Conservation (phyloP, 1,140 invertebrate genomes). For the Plectus sambesii region DNA sequence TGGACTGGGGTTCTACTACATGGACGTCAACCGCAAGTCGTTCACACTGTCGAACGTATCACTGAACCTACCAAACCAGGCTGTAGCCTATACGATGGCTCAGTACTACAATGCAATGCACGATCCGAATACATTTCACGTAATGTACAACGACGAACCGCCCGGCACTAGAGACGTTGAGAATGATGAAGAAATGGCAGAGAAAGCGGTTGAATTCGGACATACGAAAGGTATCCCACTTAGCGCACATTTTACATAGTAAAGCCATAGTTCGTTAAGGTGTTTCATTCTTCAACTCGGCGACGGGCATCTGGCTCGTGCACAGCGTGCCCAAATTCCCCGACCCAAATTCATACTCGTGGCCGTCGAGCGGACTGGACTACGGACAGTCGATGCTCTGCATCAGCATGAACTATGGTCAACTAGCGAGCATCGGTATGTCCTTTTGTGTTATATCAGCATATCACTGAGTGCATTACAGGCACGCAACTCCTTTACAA, state of each 20-base stretch:
- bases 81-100: conserved; percentile 28
- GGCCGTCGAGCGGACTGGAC: conserved; percentile 21
- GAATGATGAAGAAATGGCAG: neutral
- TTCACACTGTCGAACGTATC: neutral
- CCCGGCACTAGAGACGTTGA: neutral
- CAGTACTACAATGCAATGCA: conserved; percentile 21
- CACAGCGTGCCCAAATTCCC: conserved; percentile 31
- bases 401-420: conserved; percentile 25
- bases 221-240: conserved; percentile 20
- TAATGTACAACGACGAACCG: conserved; percentile 29
- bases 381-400: conserved; percentile 31
- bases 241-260: too few relatives aligned
- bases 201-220: conserved; percentile 8
- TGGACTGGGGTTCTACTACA: conserved; percentile 28
- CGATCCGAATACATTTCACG: conserved; percentile 24
- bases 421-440: conserved; percentile 22
- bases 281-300: conserved; percentile 24
- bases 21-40: conserved; percentile 18
- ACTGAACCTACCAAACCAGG: conserved; percentile 7
- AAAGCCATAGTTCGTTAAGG: conserved; percentile 11
- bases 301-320: conserved; percentile 24
- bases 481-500: conserved; percentile 29
- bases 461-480: too few relatives aligned
- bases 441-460: too few relatives aligned
- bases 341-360: conserved; percentile 17